Evolutionary conservation across 2,888 invertebrate species (phyloP).

Genomic region (Polyploca ridens): DNA sequence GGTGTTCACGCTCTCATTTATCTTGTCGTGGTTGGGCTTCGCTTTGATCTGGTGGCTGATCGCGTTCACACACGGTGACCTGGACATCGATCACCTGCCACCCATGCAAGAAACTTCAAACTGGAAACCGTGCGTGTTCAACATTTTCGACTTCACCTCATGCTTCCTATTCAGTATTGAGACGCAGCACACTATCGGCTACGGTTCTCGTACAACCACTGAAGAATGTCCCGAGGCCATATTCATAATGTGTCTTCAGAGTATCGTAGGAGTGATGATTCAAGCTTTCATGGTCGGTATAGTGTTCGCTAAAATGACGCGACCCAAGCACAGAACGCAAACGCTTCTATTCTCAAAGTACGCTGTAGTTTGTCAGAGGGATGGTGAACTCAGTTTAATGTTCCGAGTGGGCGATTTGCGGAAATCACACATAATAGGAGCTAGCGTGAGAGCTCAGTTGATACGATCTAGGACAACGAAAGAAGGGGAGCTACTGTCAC

Average conservation of each 20-base stretch:
- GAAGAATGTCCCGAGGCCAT: constrained; percentile 96
- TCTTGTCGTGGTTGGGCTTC: constrained; percentile 93
- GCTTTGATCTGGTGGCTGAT: constrained; percentile 95
- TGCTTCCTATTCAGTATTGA: constrained; percentile 96
- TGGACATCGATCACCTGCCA: constrained; percentile 85
- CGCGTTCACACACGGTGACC: constrained; percentile 93
- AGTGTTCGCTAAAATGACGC: constrained; percentile 95
- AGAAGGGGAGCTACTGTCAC: constrained; percentile 93
- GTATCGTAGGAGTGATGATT: constrained; percentile 93
- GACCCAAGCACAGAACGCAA: constrained; percentile 95
- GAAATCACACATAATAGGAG: constrained; percentile 95
- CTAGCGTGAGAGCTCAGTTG: constrained; percentile 92
- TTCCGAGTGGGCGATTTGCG: constrained; percentile 96
- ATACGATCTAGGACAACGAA: constrained; percentile 92
- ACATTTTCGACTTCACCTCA: constrained; percentile 92
- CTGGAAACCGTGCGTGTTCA: constrained; percentile 92
- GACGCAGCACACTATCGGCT: constrained; percentile 96
- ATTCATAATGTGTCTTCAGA: constrained; percentile 95
- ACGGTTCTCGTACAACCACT: constrained; percentile 93
- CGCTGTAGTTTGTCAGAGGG: constrained; percentile 93
- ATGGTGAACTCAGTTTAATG: constrained; percentile 92
- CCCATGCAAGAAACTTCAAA: constrained; percentile 76
- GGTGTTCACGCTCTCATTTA: constrained; percentile 93
- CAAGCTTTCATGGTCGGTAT: constrained; percentile 92
- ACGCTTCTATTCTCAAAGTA: constrained; percentile 94